phyloP scores from a whole-genome alignment of 2,113 vertebrate genomes.

The Ifrita kowaldi region DNA sequence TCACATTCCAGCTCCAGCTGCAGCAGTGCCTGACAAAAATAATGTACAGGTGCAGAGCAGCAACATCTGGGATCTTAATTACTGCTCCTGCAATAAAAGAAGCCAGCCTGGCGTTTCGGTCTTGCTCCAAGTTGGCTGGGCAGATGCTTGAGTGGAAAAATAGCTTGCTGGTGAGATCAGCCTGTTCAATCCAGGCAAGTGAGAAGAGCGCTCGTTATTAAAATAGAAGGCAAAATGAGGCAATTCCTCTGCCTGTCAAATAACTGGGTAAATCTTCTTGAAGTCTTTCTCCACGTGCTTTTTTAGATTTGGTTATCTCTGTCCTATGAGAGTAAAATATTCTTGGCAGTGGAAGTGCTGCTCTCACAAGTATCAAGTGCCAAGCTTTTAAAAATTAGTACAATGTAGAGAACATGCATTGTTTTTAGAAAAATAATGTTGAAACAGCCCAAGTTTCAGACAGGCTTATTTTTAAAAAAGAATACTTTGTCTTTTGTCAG shows the following conservation, averaged over 20 bases:
- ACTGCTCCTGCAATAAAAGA: neutral
- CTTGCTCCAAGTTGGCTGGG: neutral
- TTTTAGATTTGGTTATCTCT: neutral
- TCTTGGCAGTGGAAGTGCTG: neutral
- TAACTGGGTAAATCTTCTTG: neutral
- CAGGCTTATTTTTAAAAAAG: neutral
- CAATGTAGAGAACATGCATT: neutral
- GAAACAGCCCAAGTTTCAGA: neutral
- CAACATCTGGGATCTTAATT: neutral
- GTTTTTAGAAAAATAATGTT: neutral
- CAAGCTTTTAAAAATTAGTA: neutral
- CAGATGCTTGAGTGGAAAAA: conserved; percentile 14
- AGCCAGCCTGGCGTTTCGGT: rapidly evolving
- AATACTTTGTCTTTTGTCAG: neutral
- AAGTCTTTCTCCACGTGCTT: neutral
- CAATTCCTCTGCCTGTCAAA: neutral
- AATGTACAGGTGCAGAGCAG: neutral
- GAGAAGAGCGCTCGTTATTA: neutral
- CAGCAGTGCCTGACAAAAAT: neutral
- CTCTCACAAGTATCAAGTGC: neutral
- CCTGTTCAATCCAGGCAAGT: neutral
- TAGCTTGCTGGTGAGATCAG: conserved; percentile 15
- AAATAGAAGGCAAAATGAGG: conserved; percentile 3
- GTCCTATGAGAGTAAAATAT: neutral
- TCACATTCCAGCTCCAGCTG: neutral